Evolutionary conservation across 37 sponge, comb jelly and placozoan species (phyloP).

Genomic region (Agelas oroides): DNA sequence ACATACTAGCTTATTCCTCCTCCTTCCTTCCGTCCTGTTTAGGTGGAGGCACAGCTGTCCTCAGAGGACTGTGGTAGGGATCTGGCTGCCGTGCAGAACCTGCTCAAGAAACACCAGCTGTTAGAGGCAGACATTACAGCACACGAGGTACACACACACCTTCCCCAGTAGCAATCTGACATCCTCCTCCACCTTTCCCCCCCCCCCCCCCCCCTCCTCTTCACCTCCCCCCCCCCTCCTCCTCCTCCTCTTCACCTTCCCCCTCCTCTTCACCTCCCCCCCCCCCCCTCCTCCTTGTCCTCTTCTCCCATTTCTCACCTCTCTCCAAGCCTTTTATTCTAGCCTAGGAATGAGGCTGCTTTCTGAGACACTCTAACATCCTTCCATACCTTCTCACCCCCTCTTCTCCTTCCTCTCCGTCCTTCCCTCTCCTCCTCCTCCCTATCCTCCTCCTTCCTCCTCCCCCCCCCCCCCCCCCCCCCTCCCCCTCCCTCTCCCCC

Average conservation of each 20-base stretch:
- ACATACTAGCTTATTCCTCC: background rate
- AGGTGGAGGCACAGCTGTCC: slow-evolving; percentile 82
- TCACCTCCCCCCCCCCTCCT: too few species aligned
- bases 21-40: background rate
- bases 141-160: slow-evolving; percentile 71
- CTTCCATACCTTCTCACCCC: too few species aligned
- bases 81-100: slow-evolving; percentile 81
- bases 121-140: slow-evolving; percentile 83
- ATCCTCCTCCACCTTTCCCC: background rate
- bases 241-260: too few species aligned
- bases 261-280: background rate
- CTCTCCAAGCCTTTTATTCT: background rate
- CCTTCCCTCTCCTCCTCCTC: background rate
- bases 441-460: background rate
- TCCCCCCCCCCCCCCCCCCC: background rate
- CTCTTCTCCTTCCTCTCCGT: background rate
- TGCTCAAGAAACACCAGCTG: slow-evolving; percentile 89
- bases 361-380: too few species aligned
- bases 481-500: background rate
- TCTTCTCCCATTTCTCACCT: background rate
- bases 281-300: too few species aligned
- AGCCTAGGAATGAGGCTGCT: too few species aligned
- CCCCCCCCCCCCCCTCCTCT: too few species aligned
- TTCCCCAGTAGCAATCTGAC: too few species aligned
- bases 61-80: slow-evolving; percentile 85